These are phyloP conservation scores for Eumeta japonica DNA, from an alignment of 1,140 invertebrate genomes.

Conservation along the genomic window DNA sequence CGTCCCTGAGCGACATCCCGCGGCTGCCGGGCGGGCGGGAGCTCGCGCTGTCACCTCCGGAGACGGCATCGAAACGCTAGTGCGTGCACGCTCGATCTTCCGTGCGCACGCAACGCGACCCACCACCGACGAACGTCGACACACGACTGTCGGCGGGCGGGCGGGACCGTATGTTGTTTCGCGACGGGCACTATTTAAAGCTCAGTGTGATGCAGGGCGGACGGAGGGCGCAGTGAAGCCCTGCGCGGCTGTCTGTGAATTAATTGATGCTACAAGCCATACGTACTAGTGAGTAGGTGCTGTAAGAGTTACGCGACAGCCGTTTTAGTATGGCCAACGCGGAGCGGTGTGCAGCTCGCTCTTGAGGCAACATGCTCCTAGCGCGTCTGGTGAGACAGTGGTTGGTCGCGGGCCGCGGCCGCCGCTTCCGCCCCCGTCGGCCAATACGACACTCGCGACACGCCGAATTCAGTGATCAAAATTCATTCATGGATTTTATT, in stretches of 20 bases:
- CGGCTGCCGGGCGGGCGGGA: neutral
- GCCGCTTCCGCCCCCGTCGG: slow-evolving; percentile 17
- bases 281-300: slow-evolving; percentile 50
- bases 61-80: neutral
- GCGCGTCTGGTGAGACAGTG: slow-evolving; percentile 28
- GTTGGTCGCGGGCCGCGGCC: slow-evolving; percentile 19
- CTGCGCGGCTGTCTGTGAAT: slow-evolving; percentile 40
- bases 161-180: neutral
- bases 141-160: neutral
- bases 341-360: slow-evolving; percentile 33
- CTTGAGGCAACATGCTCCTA: slow-evolving; percentile 41
- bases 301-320: slow-evolving; percentile 39
- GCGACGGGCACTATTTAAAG: slow-evolving; percentile 37
- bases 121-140: no score
- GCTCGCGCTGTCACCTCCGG: neutral
- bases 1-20: slow-evolving; percentile 1
- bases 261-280: slow-evolving; percentile 17
- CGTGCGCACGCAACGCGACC: neutral
- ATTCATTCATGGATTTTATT: no score
- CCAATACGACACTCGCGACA: neutral
- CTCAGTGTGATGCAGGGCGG: slow-evolving; percentile 27
- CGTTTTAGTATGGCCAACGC: slow-evolving; percentile 43
- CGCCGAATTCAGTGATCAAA: no score
- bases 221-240: slow-evolving; percentile 21
- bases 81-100: neutral